Evolutionary conservation across 2,888 invertebrate species (phyloP).

Genomic region (Apodemia zela): DNA sequence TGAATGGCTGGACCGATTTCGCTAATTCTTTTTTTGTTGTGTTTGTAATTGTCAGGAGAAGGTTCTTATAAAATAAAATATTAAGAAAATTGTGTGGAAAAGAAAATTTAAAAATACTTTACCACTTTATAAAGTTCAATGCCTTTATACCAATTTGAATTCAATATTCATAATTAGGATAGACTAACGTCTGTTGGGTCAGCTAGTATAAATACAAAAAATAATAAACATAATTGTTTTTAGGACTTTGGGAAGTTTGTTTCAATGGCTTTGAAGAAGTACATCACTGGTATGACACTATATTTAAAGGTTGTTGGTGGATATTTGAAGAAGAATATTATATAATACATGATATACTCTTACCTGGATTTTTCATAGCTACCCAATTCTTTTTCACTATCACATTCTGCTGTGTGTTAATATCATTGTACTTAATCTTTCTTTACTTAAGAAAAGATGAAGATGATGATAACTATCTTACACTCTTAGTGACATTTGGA

Average conservation of each 20-base stretch:
- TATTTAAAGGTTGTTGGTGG: conserved; percentile 96
- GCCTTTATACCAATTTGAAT: too few species aligned
- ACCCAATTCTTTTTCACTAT: conserved; percentile 97
- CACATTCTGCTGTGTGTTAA: conserved; percentile 89
- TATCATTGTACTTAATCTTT: conserved; percentile 87
- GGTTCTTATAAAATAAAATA: too few species aligned
- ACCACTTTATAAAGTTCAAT: too few species aligned
- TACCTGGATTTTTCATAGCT: conserved; percentile 95
- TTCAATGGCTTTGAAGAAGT: conserved; percentile 93
- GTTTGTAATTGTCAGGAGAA: too few species aligned
- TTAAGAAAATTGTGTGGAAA: too few species aligned
- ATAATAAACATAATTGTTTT: conserved; percentile 34
- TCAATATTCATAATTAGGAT: too few species aligned
- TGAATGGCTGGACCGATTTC: too few species aligned
- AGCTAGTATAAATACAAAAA: too few species aligned
- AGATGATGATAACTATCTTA: conserved; percentile 87
- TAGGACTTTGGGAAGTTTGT: conserved; percentile 97
- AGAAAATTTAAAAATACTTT: too few species aligned
- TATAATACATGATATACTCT: conserved; percentile 92
- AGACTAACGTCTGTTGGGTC: too few species aligned
- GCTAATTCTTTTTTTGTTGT: too few species aligned
- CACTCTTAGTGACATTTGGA: conserved; percentile 87
- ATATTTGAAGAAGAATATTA: conserved; percentile 98
- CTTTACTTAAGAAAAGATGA: conserved; percentile 87
- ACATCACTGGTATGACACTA: conserved; percentile 90